Conservation (phyloP, 2,113 vertebrate species). For the Corythoichthys intestinalis region DNA sequence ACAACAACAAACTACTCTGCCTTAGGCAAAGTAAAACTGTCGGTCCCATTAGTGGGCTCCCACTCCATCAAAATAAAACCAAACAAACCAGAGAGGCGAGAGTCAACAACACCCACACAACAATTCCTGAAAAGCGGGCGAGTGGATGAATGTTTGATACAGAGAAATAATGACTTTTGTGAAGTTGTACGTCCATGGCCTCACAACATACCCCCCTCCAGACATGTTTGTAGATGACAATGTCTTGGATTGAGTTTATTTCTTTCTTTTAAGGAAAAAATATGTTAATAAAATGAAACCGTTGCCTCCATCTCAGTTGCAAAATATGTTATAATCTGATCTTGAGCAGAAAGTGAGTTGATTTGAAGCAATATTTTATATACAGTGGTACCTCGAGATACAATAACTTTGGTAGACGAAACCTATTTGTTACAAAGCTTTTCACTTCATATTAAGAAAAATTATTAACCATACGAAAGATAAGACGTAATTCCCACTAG, state of each 20-base stretch:
- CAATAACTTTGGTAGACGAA: too few species aligned
- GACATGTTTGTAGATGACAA: background rate
- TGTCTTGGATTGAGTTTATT: background rate
- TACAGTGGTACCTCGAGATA: too few species aligned
- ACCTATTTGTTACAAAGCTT: too few species aligned
- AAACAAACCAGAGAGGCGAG: constrained; percentile 9
- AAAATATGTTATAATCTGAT: background rate
- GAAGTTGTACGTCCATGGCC: background rate
- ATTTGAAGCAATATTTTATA: too few species aligned
- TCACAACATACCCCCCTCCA: background rate
- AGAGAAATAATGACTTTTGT: background rate
- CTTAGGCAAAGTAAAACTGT: constrained; percentile 16
- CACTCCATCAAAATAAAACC: constrained; percentile 21
- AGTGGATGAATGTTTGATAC: background rate
- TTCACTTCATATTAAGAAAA: too few species aligned
- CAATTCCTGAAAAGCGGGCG: constrained; percentile 13
- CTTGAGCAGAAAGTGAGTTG: too few species aligned
- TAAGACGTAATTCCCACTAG: too few species aligned
- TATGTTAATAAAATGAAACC: background rate
- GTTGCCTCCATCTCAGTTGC: background rate
- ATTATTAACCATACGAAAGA: too few species aligned
- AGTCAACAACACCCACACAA: constrained; percentile 10
- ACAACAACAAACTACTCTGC: constrained; percentile 24
- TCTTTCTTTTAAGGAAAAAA: background rate
- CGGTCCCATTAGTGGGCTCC: constrained; percentile 18